Base-by-base conservation (phyloP, 1,140 invertebrate species). In the Eupristina koningsbergeri region DNA sequence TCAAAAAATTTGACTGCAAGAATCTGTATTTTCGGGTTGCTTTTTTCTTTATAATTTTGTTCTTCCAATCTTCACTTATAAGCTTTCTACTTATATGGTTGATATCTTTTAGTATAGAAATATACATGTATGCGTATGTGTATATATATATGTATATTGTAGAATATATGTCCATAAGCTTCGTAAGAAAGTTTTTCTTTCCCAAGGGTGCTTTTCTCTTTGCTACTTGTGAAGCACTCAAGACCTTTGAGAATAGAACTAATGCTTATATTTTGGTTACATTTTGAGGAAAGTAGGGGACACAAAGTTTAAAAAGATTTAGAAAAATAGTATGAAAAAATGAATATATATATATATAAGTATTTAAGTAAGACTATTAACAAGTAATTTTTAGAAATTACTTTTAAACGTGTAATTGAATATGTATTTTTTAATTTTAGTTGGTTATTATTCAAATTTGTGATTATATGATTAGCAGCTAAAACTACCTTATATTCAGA, bases 201-300 rank as follows among this genome's bases (percentile, higher is more conserved):
- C 82, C 76, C 76, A 73, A 22, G 76, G 39, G 82, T 79, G 67
- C 53, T 76, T 76, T 83, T 79, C 64, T 77, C 34, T 41, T 19
- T 47, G 22, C 61, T 74, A 78, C 75, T 83, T 78, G 74, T 11
- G 36, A 83, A 41, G 75, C 64, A 78, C 64, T 78, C 63, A 64
- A 73, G 75, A 29, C 81, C 81, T 83, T 78, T 71, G 81, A 79
- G 82, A 84, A 79, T 84, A 84, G 76, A 84, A 84, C 82, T 79
- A 84, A 84, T 84, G 82, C 76, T 77, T 74, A 79, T 84, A 79
- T 84, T 84, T 73, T 58, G 75, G 50, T 61, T 77, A 26, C 63
- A 47, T 78, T 78, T 78, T 47, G 47, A 58, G 22, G n/a, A 41
- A 71, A 71, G 67, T 71, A 53, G 39, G 63, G 41, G 47, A 73